These are phyloP conservation scores for Cryptotermes secundus DNA, from an alignment of 1,140 invertebrate species.

Conservation along the genomic window DNA sequence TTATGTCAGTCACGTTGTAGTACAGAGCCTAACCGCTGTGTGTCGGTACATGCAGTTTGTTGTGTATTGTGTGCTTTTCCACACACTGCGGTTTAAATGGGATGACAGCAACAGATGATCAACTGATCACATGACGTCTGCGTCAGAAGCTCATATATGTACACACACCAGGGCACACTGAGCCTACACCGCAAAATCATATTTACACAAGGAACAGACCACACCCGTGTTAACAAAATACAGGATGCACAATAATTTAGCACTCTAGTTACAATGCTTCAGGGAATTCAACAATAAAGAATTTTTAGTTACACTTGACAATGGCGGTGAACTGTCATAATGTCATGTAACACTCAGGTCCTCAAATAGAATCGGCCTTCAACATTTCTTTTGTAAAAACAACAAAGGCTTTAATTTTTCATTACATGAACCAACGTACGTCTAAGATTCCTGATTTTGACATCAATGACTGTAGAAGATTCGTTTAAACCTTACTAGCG, in stretches of 20 bases:
- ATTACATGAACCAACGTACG: no score
- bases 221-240: neutral
- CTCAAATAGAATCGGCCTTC: no score
- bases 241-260: conserved; percentile 12
- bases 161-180: conserved; percentile 4
- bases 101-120: conserved; percentile 18
- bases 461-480: no score
- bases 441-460: no score
- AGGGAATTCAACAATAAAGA: no score
- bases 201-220: conserved; percentile 2
- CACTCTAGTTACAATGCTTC: neutral
- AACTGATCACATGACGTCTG: neutral
- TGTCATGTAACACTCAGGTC: no score
- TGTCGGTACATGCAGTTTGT: neutral
- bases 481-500: no score
- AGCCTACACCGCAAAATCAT: conserved; percentile 5
- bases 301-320: no score
- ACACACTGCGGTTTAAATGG: conserved; percentile 18
- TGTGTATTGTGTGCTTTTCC: neutral
- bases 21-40: conserved; percentile 3
- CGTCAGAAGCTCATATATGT: conserved; percentile 4
- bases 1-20: conserved; percentile 11
- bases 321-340: no score
- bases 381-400: no score
- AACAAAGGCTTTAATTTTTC: no score